phyloP scores from a whole-genome alignment of 2,888 invertebrate species.

The Notodonta dromedarius region DNA sequence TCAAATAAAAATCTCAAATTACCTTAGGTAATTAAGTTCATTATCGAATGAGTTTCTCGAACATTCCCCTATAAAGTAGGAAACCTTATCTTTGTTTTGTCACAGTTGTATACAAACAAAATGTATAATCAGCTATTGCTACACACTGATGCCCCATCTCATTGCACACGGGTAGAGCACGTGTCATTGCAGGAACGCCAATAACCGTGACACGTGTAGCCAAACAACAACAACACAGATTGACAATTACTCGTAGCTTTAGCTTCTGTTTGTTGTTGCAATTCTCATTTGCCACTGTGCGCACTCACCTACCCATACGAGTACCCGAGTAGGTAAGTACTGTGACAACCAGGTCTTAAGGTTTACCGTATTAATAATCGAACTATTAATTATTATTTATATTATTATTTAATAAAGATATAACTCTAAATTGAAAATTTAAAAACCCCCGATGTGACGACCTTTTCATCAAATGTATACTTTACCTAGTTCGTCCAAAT shows the following conservation, averaged over 20 bases:
- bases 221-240: constrained; percentile 17
- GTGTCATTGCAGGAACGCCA: constrained; percentile 5
- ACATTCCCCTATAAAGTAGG: not conserved
- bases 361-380: too few relatives aligned
- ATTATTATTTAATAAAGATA: too few relatives aligned
- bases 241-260: constrained; percentile 19
- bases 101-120: not conserved
- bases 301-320: not conserved
- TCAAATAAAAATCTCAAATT: too few relatives aligned
- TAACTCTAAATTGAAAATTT: too few relatives aligned
- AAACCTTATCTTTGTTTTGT: not conserved
- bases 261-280: constrained; percentile 15
- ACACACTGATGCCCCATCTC: not conserved
- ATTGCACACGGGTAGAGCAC: constrained; percentile 5
- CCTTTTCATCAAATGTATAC: too few relatives aligned
- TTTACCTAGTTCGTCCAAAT: too few relatives aligned
- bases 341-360: too few relatives aligned
- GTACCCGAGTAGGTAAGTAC: too few relatives aligned
- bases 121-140: not conserved
- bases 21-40: not conserved
- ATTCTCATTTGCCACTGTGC: constrained; percentile 11
- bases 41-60: not conserved
- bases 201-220: constrained; percentile 6
- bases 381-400: too few relatives aligned
- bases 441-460: too few relatives aligned